These are phyloP conservation scores for Piprites chloris DNA, from an alignment of 2,113 vertebrate genomes.

Conservation along the genomic window DNA sequence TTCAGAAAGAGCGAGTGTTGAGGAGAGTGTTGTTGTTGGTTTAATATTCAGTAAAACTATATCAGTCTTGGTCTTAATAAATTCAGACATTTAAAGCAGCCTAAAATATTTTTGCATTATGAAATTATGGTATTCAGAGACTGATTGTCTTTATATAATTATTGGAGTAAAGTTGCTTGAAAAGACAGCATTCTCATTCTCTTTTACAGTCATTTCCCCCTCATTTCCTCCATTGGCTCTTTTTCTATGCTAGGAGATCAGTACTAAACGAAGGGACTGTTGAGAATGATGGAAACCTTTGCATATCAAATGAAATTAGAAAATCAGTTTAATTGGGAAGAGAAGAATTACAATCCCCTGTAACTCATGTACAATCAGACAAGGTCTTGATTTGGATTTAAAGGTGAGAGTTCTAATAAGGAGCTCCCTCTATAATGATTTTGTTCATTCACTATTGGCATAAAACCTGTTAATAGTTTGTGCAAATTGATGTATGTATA, in stretches of 20 bases:
- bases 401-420: slow-evolving; percentile 18
- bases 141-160: neutral
- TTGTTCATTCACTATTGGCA: neutral
- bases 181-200: neutral
- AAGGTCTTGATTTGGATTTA: slow-evolving; percentile 25
- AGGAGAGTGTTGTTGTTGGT: neutral
- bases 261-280: neutral
- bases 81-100: neutral
- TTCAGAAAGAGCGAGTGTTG: neutral
- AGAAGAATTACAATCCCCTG: neutral
- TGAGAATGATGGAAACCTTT: neutral
- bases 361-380: neutral
- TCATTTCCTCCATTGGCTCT: neutral
- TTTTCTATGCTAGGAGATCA: neutral
- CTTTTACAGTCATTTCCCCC: neutral
- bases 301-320: slow-evolving; percentile 46
- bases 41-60: neutral
- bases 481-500: neutral
- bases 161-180: neutral
- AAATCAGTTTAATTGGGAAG: slow-evolving; percentile 38
- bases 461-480: neutral
- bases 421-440: neutral
- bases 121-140: neutral
- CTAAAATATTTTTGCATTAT: neutral
- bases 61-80: neutral